phyloP scores from a whole-genome alignment of 1,140 invertebrate genomes.

The Pseudomyrmex gracilis region DNA sequence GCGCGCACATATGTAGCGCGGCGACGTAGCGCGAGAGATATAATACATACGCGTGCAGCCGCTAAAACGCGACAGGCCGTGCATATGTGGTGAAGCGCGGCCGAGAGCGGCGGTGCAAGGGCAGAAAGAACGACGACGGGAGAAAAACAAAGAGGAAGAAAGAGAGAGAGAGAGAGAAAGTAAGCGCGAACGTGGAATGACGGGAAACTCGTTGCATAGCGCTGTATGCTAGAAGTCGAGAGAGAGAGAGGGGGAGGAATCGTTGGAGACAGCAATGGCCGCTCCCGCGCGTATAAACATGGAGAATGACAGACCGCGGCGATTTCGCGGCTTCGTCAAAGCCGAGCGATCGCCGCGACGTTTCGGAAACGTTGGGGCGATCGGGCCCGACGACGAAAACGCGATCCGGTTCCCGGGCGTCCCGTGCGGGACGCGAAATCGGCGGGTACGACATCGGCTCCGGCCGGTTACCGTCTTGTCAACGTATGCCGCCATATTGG shows the following conservation, averaged over 20 bases:
- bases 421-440: slow-evolving; percentile 21
- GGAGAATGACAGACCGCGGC: slow-evolving; percentile 78
- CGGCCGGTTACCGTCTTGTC: slow-evolving; percentile 84
- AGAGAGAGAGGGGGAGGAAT: slow-evolving; percentile 59
- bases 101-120: neutral
- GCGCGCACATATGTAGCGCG: neutral
- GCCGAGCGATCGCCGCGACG: slow-evolving; percentile 73
- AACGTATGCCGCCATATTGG: slow-evolving; percentile 86
- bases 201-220: slow-evolving; percentile 73
- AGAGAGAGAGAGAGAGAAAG: slow-evolving; percentile 56
- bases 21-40: slow-evolving; percentile 44
- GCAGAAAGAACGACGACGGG: slow-evolving; percentile 45
- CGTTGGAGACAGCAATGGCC: slow-evolving; percentile 80
- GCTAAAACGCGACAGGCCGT: too few species aligned
- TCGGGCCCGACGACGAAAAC: slow-evolving; percentile 63
- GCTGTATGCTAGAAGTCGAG: slow-evolving; percentile 68
- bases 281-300: slow-evolving; percentile 84
- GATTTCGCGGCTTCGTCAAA: slow-evolving; percentile 46
- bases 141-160: slow-evolving; percentile 60
- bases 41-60: slow-evolving; percentile 3
- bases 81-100: slow-evolving; percentile 14
- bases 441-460: slow-evolving; percentile 64
- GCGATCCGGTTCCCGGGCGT: neutral
- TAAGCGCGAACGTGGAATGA: slow-evolving; percentile 77
- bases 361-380: slow-evolving; percentile 79